Conservation (phyloP, 2,888 invertebrate species). For the Epinotia nisella region DNA sequence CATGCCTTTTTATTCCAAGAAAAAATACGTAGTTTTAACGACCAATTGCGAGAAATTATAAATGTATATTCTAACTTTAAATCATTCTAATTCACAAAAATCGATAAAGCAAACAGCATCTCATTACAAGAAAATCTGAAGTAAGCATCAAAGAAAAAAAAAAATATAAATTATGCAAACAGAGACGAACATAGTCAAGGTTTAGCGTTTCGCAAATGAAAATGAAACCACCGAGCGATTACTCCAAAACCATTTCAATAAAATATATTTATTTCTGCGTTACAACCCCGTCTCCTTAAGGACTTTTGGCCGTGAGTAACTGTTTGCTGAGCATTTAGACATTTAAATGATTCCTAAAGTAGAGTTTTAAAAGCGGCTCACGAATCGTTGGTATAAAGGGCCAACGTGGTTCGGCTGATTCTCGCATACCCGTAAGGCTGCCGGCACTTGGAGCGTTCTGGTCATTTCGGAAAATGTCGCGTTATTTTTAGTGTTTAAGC, state of each 20-base stretch:
- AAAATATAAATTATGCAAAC: slow-evolving; percentile 14
- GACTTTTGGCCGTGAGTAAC: not conserved
- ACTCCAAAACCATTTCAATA: slow-evolving; percentile 31
- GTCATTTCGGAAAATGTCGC: slow-evolving; percentile 11
- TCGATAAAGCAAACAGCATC: too few species aligned
- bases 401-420: slow-evolving; percentile 10
- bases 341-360: slow-evolving; percentile 32
- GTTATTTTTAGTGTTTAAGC: not conserved
- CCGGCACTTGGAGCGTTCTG: not conserved
- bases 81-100: too few species aligned
- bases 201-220: slow-evolving; percentile 35
- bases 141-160: not conserved
- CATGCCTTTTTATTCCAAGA: too few species aligned
- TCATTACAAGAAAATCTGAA: not conserved
- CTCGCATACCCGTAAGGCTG: slow-evolving; percentile 17
- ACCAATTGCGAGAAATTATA: too few species aligned
- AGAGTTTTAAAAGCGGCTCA: slow-evolving; percentile 40
- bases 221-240: slow-evolving; percentile 39
- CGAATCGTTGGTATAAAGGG: slow-evolving; percentile 29
- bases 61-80: too few species aligned
- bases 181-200: slow-evolving; percentile 8
- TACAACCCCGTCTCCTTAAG: slow-evolving; percentile 3
- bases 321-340: slow-evolving; percentile 23
- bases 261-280: slow-evolving; percentile 30
- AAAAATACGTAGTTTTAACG: too few species aligned